phyloP scores from a whole-genome alignment of 2,797 vertebrate species.

The Glossophaga mutica region DNA sequence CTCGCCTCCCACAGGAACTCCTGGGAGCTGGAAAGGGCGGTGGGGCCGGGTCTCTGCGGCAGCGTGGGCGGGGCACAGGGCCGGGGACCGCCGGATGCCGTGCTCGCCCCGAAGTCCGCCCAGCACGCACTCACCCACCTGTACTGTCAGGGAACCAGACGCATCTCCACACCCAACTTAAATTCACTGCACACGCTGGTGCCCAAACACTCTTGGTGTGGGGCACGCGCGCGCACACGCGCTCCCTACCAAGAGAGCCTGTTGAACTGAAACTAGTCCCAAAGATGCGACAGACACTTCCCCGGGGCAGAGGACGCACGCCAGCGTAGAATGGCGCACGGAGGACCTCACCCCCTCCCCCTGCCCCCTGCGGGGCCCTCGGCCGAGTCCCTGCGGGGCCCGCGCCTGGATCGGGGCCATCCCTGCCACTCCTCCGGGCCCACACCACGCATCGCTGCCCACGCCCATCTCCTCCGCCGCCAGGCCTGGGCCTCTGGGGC shows the following conservation, averaged over 20 bases:
- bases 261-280: neutral
- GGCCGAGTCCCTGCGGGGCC: too few relatives aligned
- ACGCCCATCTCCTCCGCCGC: neutral
- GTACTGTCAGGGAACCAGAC: neutral
- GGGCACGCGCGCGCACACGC: neutral
- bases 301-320: neutral
- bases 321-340: accelerated
- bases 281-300: neutral
- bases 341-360: neutral
- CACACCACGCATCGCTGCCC: neutral
- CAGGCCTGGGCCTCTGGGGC: conserved; percentile 38
- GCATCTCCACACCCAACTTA: neutral
- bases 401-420: neutral
- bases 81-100: too few relatives aligned
- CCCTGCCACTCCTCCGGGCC: neutral
- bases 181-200: neutral
- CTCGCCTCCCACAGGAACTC: neutral
- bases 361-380: accelerated
- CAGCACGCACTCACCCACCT: neutral
- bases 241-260: neutral
- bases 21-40: neutral
- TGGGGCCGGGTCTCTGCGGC: accelerated
- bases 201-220: neutral
- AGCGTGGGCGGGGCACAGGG: too few relatives aligned
- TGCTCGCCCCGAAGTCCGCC: neutral